phyloP scores from a whole-genome alignment of 2,888 invertebrate species.

The Leptinotarsa rubiginosa region DNA sequence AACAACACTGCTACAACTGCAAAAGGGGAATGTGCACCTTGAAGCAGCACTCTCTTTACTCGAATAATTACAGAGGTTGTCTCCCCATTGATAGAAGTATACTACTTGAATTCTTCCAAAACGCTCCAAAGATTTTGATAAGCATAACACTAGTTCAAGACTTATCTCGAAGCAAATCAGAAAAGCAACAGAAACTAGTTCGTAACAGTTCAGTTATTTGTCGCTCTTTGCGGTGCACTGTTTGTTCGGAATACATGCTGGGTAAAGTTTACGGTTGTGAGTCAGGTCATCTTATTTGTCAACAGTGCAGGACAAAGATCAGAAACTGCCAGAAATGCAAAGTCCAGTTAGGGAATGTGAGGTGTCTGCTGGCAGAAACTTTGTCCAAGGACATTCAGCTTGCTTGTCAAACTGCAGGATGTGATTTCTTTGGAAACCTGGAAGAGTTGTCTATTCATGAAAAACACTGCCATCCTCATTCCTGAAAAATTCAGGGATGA shows the following conservation, averaged over 20 bases:
- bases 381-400: neutral
- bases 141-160: neutral
- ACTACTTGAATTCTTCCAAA: neutral
- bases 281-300: constrained; percentile 5
- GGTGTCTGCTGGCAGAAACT: constrained; percentile 13
- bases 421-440: constrained; percentile 3
- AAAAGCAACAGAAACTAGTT: neutral
- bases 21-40: constrained; percentile 12
- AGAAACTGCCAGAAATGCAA: neutral
- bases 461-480: neutral
- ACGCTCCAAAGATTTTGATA: neutral
- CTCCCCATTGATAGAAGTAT: constrained; percentile 3
- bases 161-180: neutral
- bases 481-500: too few relatives aligned
- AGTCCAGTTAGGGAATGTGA: neutral
- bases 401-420: constrained; percentile 8
- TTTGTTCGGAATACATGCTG: constrained; percentile 15
- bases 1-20: constrained; percentile 30
- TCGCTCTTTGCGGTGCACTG: neutral
- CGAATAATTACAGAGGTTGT: neutral
- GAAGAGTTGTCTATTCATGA: constrained; percentile 3
- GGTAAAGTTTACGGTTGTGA: neutral
- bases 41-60: constrained; percentile 20
- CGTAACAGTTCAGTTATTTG: constrained; percentile 4
- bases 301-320: neutral